Evolutionary conservation across 1,140 invertebrate species (phyloP).

Genomic region (Octopus bimaculoides): DNA sequence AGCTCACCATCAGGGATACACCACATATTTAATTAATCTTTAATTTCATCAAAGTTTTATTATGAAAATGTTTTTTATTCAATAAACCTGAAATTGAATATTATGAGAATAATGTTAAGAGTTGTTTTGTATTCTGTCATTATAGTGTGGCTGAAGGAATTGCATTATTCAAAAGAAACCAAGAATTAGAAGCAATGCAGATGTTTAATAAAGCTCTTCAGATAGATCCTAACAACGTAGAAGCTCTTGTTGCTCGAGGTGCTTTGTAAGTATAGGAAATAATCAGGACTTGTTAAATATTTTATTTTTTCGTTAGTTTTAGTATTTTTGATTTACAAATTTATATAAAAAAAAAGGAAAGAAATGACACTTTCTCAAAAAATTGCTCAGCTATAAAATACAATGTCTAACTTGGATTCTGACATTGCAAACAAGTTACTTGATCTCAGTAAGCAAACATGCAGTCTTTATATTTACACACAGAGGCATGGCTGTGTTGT

Average conservation of each 20-base stretch:
- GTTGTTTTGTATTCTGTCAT: neutral
- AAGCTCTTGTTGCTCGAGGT: slow-evolving; percentile 88
- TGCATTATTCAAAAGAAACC: slow-evolving; percentile 85
- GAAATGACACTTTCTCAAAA: too few species aligned
- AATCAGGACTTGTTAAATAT: too few species aligned
- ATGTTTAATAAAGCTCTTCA: slow-evolving; percentile 89
- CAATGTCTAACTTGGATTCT: too few species aligned
- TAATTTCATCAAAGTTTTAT: too few species aligned
- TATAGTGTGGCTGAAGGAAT: slow-evolving; percentile 73
- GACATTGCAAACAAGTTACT: too few species aligned
- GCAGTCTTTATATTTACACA: neutral
- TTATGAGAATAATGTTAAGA: neutral
- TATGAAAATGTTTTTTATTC: too few species aligned
- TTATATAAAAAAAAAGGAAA: too few species aligned
- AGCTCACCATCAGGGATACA: too few species aligned
- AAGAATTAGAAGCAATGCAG: slow-evolving; percentile 90
- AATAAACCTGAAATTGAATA: neutral
- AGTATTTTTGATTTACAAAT: too few species aligned
- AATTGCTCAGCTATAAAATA: too few species aligned
- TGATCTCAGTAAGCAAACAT: neutral
- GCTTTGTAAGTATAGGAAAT: slow-evolving; percentile 68
- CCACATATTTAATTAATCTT: too few species aligned
- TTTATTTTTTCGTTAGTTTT: neutral
- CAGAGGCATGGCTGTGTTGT: too few species aligned
- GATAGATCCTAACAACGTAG: slow-evolving; percentile 89